These are phyloP conservation scores for Peromyscus melanophrys DNA, from an alignment of 2,797 vertebrate genomes.

Conservation along the genomic window DNA sequence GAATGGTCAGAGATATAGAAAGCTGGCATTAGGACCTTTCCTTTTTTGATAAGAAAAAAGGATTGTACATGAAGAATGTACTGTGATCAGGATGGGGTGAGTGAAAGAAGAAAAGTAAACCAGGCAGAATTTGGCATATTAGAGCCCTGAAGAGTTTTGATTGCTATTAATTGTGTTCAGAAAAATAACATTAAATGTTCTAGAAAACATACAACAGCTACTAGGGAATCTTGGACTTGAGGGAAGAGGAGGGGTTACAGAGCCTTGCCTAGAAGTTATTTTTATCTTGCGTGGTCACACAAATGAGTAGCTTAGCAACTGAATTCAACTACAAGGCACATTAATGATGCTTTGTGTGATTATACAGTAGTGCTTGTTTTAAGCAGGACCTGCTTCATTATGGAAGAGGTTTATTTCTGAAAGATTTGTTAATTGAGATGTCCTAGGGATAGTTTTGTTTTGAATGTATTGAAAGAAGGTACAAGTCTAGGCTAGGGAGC, in stretches of 20 bases:
- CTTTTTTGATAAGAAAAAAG: conserved; percentile 38
- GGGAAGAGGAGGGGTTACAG: conserved; percentile 15
- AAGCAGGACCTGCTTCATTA: conserved; percentile 56
- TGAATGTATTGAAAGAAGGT: conserved; percentile 63
- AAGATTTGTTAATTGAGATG: conserved; percentile 60
- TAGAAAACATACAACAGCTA: conserved; percentile 58
- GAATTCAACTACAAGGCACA: conserved; percentile 43
- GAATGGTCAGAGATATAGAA: background rate
- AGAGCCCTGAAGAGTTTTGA: background rate
- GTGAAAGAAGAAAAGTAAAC: background rate
- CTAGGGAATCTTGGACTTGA: conserved; percentile 32
- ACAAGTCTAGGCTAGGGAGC: background rate
- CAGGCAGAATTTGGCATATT: conserved; percentile 19
- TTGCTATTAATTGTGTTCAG: conserved; percentile 9
- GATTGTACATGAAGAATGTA: background rate
- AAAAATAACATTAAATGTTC: conserved; percentile 55
- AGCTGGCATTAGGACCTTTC: conserved; percentile 11
- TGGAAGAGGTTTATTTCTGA: conserved; percentile 46
- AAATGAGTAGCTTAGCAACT: conserved; percentile 77
- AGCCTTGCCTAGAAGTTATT: conserved; percentile 68
- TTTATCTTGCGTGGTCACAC: conserved; percentile 64
- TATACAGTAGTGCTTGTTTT: conserved; percentile 70
- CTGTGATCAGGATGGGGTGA: background rate
- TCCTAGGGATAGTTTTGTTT: conserved; percentile 52
- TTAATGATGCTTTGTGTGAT: conserved; percentile 58